A percentile compares a stretch with the other conserved stretches of the same genome.
Conservation (phyloP, 2,113 vertebrate species). For the Girardinichthys multiradiatus region DNA sequence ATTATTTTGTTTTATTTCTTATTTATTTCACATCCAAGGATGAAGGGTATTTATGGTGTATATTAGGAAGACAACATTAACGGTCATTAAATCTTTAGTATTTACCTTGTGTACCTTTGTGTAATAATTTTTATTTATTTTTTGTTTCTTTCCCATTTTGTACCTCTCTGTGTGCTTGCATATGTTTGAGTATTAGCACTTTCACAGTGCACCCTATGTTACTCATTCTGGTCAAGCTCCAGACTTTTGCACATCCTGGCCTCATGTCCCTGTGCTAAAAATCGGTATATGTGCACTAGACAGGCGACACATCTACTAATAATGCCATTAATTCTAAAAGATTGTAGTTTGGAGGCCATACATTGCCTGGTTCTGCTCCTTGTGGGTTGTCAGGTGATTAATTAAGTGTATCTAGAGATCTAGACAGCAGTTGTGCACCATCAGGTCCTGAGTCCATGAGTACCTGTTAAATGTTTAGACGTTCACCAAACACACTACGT, state of each 20-base stretch:
- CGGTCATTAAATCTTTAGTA: constrained; percentile 17
- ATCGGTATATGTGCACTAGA: too few species aligned
- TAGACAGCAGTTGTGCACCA: neutral
- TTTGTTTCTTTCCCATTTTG: constrained; percentile 8
- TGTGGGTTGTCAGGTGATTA: too few species aligned
- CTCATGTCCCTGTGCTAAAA: too few species aligned
- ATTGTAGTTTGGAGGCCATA: too few species aligned
- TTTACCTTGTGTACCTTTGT: constrained; percentile 15
- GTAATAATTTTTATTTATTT: constrained; percentile 17
- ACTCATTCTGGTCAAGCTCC: too few species aligned
- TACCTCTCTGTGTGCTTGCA: constrained; percentile 1
- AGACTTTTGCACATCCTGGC: too few species aligned
- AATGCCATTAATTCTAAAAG: too few species aligned
- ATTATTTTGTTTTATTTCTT: neutral
- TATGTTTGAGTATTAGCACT: neutral
- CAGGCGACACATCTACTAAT: too few species aligned
- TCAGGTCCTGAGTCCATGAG: neutral
- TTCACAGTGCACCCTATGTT: neutral
- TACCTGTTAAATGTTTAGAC: too few species aligned
- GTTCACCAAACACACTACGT: too few species aligned
- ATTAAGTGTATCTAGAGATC: neutral
- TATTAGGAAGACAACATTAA: constrained; percentile 19
- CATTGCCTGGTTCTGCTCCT: too few species aligned
- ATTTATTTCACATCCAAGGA: constrained; percentile 12
- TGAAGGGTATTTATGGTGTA: constrained; percentile 2